These are phyloP conservation scores for Bombus superbus DNA, from an alignment of 1,140 invertebrate genomes.

Conservation along the genomic window DNA sequence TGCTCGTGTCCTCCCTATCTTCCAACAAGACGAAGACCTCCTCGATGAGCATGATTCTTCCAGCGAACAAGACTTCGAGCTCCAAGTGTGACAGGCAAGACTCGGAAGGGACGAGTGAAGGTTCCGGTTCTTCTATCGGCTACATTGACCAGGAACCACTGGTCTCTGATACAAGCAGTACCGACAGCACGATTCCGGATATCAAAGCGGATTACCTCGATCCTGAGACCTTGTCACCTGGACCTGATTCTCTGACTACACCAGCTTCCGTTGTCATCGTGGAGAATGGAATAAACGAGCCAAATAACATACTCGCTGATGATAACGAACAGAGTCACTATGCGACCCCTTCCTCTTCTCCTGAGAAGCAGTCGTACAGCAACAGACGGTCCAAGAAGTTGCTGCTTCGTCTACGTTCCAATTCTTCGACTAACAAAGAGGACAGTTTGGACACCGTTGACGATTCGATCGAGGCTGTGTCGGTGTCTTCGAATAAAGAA, in stretches of 20 bases:
- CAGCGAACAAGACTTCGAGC: constrained; percentile 35
- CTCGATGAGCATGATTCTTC: constrained; percentile 53
- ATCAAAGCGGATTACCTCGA: constrained; percentile 78
- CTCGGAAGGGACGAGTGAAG: constrained; percentile 78
- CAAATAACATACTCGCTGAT: not conserved
- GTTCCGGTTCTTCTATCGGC: constrained; percentile 77
- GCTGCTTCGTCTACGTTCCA: constrained; percentile 73
- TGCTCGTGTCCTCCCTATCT: constrained; percentile 54
- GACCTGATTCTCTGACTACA: constrained; percentile 68
- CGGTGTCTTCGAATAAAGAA: constrained; percentile 45
- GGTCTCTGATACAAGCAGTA: constrained; percentile 75
- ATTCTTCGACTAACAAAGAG: constrained; percentile 60
- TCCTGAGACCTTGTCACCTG: constrained; percentile 75
- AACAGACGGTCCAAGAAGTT: constrained; percentile 73
- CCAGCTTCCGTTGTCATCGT: constrained; percentile 39
- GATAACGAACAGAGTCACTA: constrained; percentile 4
- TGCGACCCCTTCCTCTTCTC: constrained; percentile 12
- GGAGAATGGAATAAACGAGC: constrained; percentile 15
- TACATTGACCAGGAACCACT: constrained; percentile 79
- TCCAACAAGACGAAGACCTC: constrained; percentile 64
- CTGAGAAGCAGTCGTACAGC: constrained; percentile 62
- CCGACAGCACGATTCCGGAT: constrained; percentile 77
- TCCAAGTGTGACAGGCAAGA: constrained; percentile 64
- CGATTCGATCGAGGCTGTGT: constrained; percentile 51
- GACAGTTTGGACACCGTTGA: constrained; percentile 64